Evolutionary conservation across 2,888 invertebrate species (phyloP).

Genomic region (Sicus ferrugineus): DNA sequence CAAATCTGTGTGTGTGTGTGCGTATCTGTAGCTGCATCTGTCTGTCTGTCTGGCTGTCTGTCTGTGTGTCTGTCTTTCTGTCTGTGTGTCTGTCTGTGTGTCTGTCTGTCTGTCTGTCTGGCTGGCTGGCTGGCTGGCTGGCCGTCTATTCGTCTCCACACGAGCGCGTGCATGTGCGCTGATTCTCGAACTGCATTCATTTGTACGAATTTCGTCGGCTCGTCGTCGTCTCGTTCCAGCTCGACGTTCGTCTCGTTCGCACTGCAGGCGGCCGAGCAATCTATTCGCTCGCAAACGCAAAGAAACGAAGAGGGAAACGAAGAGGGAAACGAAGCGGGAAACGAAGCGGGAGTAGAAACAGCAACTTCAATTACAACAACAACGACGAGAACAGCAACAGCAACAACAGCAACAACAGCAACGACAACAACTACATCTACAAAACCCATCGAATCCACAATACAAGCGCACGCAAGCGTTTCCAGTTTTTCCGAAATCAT

Average conservation of each 20-base stretch:
- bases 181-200: neutral
- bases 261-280: neutral
- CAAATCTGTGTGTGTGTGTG: neutral
- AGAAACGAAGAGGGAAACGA: neutral
- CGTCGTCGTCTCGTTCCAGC: neutral
- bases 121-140: no score
- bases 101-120: neutral
- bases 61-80: neutral
- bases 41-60: neutral
- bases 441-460: conserved; percentile 16
- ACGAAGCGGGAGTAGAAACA: neutral
- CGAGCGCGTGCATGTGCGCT: neutral
- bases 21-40: neutral
- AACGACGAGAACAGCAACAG: neutral
- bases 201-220: neutral
- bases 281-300: conserved; percentile 8
- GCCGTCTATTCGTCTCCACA: neutral
- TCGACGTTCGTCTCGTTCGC: neutral
- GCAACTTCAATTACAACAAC: neutral
- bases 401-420: neutral
- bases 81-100: neutral
- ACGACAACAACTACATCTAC: neutral
- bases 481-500: conserved; percentile 63
- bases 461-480: conserved; percentile 51
- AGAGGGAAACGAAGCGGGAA: neutral